Evolutionary conservation across 2,888 invertebrate species (phyloP), one percentile per base, ranked within the genome.

Genomic region (Tetragonisca angustula): DNA sequence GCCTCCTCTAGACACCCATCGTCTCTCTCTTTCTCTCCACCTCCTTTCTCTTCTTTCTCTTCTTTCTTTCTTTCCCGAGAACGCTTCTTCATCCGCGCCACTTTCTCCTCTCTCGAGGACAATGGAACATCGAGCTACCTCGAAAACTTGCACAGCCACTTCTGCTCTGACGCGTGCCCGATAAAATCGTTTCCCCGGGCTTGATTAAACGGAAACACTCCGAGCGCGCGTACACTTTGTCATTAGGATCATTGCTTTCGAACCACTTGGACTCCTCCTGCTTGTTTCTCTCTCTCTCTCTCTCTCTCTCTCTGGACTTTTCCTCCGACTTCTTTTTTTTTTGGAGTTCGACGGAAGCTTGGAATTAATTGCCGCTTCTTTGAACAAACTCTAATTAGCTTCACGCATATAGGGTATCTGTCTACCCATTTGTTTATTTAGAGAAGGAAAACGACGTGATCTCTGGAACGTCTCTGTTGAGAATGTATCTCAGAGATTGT

Each of bases 71-170:
- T 17, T n/a, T 43, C 9, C 9, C 43, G 9, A 27, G 27, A 50
- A 50, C 68, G 43, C 68, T 50, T 50, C 65, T 52, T 74, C 73
- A 61, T 32, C 62, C 49, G 17, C 74, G 71, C 76, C 69, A 79
- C 87, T 85, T 83, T 87, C 87, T 87, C 87, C 68, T 75, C 75
- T 68, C 75, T 68, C 61, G 76, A 49, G 71, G 73, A 84, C 84
- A 85, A 84, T 84, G 73, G 83, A 62, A 68, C 43, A 32, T 76
- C 64, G 67, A 67, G 81, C 74, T 81, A 68, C 67, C 75, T 76
- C 62, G 84, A 73, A 74, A 84, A 83, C 84, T 80, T 59, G 79
- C 65, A 73, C 76, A n/a, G 80, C 59, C 69, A 75, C 79, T 84
- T 81, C 72, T 32, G 50, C 69, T 36, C 76, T 17, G n/a, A 81